A percentile compares a stretch with the other conserved stretches of the same genome.
These are phyloP conservation scores for Cetonia aurata DNA, from an alignment of 2,888 invertebrate species.

Conservation along the genomic window DNA sequence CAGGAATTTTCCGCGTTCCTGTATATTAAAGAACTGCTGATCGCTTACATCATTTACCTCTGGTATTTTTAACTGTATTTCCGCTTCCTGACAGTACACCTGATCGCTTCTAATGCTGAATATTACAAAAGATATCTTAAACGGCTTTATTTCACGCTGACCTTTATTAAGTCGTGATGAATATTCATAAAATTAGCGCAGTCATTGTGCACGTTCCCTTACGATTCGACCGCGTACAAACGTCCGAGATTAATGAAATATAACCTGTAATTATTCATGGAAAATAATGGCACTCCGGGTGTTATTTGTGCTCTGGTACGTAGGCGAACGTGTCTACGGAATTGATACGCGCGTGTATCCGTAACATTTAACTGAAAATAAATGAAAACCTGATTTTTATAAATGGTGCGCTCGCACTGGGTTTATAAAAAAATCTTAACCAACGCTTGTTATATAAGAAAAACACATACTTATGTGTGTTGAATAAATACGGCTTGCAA, in stretches of 20 bases:
- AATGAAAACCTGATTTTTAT: conserved; percentile 5
- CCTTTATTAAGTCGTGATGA: conserved; percentile 27
- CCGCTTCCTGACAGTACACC: not conserved
- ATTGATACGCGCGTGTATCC: not conserved
- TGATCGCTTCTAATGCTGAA: no score
- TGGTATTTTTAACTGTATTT: not conserved
- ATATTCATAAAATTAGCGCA: conserved; percentile 24
- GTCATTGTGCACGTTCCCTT: conserved; percentile 4
- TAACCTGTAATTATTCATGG: conserved; percentile 25
- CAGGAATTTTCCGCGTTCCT: no score
- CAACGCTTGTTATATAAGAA: no score
- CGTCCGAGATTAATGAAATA: conserved; percentile 28
- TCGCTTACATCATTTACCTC: no score
- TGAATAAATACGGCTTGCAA: no score
- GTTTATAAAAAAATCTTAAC: conserved; percentile 2
- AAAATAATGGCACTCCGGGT: conserved; percentile 12
- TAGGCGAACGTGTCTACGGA: conserved; percentile 7
- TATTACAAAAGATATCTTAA: conserved; percentile 7
- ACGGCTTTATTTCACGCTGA: conserved; percentile 10
- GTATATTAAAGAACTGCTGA: no score
- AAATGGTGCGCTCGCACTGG: not conserved
- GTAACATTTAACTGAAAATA: conserved; percentile 15
- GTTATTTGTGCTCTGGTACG: not conserved
- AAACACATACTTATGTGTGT: no score
- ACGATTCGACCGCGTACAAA: conserved; percentile 9